phyloP scores from a whole-genome alignment of 2,888 invertebrate genomes.

The Cylloceria caligata region DNA sequence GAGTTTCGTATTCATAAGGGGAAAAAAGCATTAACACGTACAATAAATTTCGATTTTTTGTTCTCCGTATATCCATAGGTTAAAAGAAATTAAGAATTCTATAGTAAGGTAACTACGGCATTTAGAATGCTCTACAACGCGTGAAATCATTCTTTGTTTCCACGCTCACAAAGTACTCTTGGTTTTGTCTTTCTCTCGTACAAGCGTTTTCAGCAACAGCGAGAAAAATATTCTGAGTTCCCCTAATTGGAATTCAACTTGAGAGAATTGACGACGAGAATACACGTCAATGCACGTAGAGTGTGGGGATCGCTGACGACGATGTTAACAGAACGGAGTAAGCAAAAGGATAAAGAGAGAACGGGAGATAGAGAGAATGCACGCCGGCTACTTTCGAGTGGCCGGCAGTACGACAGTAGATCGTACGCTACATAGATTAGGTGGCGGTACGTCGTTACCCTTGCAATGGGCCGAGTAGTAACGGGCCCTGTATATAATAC shows the following conservation, averaged over 20 bases:
- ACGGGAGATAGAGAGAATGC: conserved; percentile 27
- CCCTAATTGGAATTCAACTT: conserved; percentile 38
- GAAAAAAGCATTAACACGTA: neutral
- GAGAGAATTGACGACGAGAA: conserved; percentile 29
- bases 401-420: conserved; percentile 51
- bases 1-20: neutral
- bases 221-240: conserved; percentile 13
- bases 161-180: conserved; percentile 1
- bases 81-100: conserved; percentile 12
- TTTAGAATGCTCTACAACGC: conserved; percentile 16
- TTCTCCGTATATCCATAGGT: neutral
- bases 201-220: conserved; percentile 14
- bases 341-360: conserved; percentile 11
- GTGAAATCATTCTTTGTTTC: conserved; percentile 28
- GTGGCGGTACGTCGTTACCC: neutral
- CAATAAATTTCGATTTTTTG: neutral
- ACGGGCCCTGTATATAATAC: conserved; percentile 40
- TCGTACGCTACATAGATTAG: conserved; percentile 21
- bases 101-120: conserved; percentile 7
- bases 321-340: conserved; percentile 9
- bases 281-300: conserved; percentile 12
- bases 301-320: neutral
- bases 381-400: conserved; percentile 57
- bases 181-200: neutral
- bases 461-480: neutral